These are phyloP conservation scores for Drepana falcataria DNA, from an alignment of 2,888 invertebrate species.

Conservation along the genomic window DNA sequence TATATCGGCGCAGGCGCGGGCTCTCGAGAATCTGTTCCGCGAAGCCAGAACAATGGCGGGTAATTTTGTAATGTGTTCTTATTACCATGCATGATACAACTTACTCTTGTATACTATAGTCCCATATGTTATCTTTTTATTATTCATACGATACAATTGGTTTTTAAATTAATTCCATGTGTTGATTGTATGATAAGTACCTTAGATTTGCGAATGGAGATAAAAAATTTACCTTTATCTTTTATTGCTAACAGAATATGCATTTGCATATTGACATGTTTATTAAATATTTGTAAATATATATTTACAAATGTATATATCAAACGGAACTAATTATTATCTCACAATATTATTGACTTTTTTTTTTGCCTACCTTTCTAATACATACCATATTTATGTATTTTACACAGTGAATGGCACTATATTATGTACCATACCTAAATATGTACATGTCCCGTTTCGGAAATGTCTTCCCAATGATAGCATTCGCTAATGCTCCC, in stretches of 20 bases:
- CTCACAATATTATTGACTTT: too few species aligned
- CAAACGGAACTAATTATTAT: too few species aligned
- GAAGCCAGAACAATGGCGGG: constrained; percentile 73
- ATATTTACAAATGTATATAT: too few species aligned
- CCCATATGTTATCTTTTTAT: constrained; percentile 45
- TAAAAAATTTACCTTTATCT: background rate
- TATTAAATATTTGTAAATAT: too few species aligned
- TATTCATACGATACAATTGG: constrained; percentile 48
- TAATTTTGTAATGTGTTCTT: constrained; percentile 74
- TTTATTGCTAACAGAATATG: background rate
- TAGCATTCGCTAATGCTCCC: constrained; percentile 12
- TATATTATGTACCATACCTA: too few species aligned
- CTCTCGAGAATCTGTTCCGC: constrained; percentile 58
- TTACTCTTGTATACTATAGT: constrained; percentile 39
- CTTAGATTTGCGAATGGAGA: constrained; percentile 5
- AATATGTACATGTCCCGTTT: constrained; percentile 16
- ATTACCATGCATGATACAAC: constrained; percentile 73
- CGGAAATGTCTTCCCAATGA: constrained; percentile 17
- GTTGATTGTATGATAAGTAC: constrained; percentile 24
- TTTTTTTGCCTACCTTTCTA: too few species aligned
- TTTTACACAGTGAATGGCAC: too few species aligned
- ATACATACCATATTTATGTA: too few species aligned
- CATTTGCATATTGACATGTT: background rate
- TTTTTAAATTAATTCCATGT: constrained; percentile 43
- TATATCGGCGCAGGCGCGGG: constrained; percentile 49